Base-by-base conservation (phyloP, 2,888 invertebrate genomes). In the Chalcis sispes region DNA sequence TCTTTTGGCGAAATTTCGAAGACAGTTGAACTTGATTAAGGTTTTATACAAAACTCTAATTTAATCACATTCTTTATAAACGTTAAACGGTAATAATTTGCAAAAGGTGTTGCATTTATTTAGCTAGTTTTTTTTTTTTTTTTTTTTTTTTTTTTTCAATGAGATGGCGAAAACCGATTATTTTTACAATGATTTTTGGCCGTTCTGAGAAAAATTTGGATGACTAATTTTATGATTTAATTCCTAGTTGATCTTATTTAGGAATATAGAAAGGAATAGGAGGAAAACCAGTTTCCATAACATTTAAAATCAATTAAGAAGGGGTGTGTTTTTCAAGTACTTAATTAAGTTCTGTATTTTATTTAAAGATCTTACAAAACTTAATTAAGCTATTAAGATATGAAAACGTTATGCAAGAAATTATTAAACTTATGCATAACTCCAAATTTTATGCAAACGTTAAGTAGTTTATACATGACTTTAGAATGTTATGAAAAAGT, bases 261-360 rank as follows among this genome's bases (percentile, higher is more conserved):
- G 61, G 56, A 61, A 61, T 74, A 66, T 29, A 40, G 64, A 61
- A 77, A 73, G 70, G 59, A 70, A 20, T 52, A 66, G 27, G 67
- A 76, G 77, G 73, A 77, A 77, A 77, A 71, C 73, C 77, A 77
- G 77, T 77, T 77, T 74, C 77, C 77, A 54, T 74, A 62, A 70
- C 23, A 52, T 66, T 66, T 23, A 66, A 74, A 73, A 66, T 70
- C n/a, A n/a, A n/a, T n/a, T 2, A 54, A 67, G 25, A 52, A 29
- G 18, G 48, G 46, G 4, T 71, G 27, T 62, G 56, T 32, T 59
- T 48, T 56, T 23, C 18, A 52, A 54, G 25, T 52, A 61, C 70
- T 77, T 77, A 73, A 77, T 73, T 66, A 74, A 77, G 72, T 71
- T 77, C 56, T 74, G 71, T 71, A 71, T 61, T 75, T 5, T 18